These are phyloP conservation scores for Microcebus tavaratra DNA, from an alignment of 2,113 vertebrate genomes.

Conservation along the genomic window DNA sequence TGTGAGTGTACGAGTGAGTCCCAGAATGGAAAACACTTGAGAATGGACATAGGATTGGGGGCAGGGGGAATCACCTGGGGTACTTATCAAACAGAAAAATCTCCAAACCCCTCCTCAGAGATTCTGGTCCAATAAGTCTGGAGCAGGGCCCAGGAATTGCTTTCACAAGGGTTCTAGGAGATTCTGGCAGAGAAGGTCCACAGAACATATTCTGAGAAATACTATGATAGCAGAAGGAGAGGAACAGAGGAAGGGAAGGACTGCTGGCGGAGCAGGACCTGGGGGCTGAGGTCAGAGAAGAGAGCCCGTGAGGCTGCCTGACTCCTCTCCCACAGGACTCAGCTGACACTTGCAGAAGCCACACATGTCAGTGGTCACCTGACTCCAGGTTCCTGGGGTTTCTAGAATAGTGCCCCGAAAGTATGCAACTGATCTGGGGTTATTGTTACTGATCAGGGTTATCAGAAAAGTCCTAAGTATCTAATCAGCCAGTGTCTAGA, in stretches of 20 bases:
- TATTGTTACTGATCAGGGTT: neutral
- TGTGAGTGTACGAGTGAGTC: neutral
- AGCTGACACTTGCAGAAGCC: neutral
- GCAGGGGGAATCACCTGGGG: neutral
- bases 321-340: neutral
- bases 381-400: neutral
- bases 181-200: neutral
- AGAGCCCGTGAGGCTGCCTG: neutral
- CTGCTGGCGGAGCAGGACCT: neutral
- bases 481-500: neutral
- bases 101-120: neutral
- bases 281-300: neutral
- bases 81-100: neutral
- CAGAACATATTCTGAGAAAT: neutral
- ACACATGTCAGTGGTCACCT: neutral
- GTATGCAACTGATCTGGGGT: neutral
- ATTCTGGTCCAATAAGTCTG: neutral
- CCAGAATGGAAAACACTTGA: neutral
- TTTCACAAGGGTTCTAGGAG: neutral
- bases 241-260: neutral
- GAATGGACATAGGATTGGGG: neutral
- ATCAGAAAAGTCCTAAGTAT: neutral
- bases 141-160: neutral
- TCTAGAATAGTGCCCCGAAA: neutral
- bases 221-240: neutral